These are phyloP conservation scores for Drosophila nasuta DNA, from an alignment of 1,140 invertebrate genomes.

Conservation along the genomic window DNA sequence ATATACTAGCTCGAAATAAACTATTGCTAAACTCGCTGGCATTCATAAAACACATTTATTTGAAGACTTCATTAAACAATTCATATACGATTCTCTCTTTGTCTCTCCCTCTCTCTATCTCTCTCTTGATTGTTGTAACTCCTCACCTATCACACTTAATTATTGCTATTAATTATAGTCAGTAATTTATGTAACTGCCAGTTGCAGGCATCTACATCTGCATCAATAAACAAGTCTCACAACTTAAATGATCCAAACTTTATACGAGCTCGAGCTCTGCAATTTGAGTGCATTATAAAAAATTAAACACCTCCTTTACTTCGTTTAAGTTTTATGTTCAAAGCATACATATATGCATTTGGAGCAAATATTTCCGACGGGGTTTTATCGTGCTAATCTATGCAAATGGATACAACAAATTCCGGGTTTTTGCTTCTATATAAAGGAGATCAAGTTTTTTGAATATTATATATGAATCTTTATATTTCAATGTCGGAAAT, in stretches of 20 bases:
- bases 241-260: background rate
- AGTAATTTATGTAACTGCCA: background rate
- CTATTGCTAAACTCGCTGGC: background rate
- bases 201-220: background rate
- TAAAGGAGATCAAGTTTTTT: background rate
- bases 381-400: background rate
- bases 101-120: too few species aligned
- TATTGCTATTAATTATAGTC: slow-evolving; percentile 5
- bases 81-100: background rate
- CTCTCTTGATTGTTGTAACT: background rate
- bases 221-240: background rate
- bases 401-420: background rate
- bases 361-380: background rate
- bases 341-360: background rate
- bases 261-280: background rate
- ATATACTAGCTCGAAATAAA: background rate
- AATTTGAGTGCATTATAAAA: slow-evolving; percentile 2
- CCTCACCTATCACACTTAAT: slow-evolving; percentile 4
- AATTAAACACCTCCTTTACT: background rate
- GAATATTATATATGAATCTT: background rate
- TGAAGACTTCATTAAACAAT: slow-evolving; percentile 7
- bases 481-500: too few species aligned
- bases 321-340: slow-evolving; percentile 1
- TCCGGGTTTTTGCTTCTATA: background rate
- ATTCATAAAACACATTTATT: background rate